Percentiles rank a stretch among this genome's conserved stretches.
Conservation (phyloP, 2,797 vertebrate genomes). For the Dendrocincla tyrannina region DNA sequence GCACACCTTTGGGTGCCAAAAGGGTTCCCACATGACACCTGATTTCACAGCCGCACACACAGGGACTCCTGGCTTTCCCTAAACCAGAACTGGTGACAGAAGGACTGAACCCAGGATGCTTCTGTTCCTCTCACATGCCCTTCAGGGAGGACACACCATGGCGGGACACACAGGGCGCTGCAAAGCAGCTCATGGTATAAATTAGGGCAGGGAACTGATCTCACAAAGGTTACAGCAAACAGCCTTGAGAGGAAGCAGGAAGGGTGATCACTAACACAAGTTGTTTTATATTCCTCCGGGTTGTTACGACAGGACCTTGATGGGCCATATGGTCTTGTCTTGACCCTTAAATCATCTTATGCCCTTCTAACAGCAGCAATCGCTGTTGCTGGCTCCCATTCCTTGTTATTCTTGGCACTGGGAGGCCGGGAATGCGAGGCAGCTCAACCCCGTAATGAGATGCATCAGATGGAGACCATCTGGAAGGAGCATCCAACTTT, state of each 20-base stretch:
- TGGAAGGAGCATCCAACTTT: constrained; percentile 76
- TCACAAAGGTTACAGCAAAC: background rate
- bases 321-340: constrained; percentile 73
- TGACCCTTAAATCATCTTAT: constrained; percentile 71
- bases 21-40: rapidly evolving
- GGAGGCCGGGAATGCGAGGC: constrained; percentile 50
- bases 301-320: constrained; percentile 22
- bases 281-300: constrained; percentile 47
- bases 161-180: background rate
- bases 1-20: rapidly evolving
- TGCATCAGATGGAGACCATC: constrained; percentile 77
- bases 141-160: background rate
- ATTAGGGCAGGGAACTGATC: background rate
- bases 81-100: background rate
- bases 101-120: background rate
- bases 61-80: rapidly evolving
- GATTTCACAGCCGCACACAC: rapidly evolving
- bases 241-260: background rate
- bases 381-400: constrained; percentile 56
- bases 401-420: constrained; percentile 76
- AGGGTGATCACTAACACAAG: background rate
- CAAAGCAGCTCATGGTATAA: background rate
- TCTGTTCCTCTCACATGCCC: background rate
- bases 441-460: constrained; percentile 72
- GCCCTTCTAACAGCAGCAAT: constrained; percentile 64